Evolutionary conservation across 23 tunicate species (phyloP).

Genomic region (Ciona savignyi): DNA sequence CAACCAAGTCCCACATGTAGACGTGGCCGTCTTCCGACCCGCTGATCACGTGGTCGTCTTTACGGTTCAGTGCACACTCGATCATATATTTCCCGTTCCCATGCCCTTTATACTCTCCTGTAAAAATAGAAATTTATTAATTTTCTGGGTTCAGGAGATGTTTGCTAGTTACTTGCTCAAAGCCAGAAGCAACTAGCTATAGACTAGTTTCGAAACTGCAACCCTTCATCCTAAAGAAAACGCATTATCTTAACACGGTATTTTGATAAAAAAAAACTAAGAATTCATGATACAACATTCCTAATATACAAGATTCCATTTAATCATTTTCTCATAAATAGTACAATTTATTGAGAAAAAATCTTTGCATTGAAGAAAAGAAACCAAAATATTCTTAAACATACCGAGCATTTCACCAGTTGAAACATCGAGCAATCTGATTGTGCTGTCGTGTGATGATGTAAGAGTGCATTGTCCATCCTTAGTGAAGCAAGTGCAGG

Average conservation of each 20-base stretch:
- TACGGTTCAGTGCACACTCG: constrained; percentile 60
- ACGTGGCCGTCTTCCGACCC: constrained; percentile 90
- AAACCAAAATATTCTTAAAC: neutral
- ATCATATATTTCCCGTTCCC: constrained; percentile 75
- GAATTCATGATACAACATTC: too few species aligned
- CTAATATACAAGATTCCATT: neutral
- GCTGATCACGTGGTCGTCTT: constrained; percentile 87
- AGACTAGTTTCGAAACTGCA: too few species aligned
- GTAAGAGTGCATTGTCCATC: constrained; percentile 82
- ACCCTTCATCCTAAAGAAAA: too few species aligned
- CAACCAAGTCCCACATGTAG: constrained; percentile 86
- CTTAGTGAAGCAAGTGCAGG: constrained; percentile 59
- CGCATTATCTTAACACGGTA: too few species aligned
- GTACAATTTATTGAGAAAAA: too few species aligned
- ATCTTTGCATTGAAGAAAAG: neutral
- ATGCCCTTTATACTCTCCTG: constrained; percentile 90
- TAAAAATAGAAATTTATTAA: too few species aligned
- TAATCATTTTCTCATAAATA: neutral
- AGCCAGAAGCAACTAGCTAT: too few species aligned
- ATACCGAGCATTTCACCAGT: constrained; percentile 85
- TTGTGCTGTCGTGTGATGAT: constrained; percentile 71
- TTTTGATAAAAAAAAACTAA: too few species aligned
- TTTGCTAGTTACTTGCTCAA: too few species aligned
- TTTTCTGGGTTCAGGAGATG: too few species aligned
- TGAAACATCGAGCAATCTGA: constrained; percentile 54